phyloP scores from a whole-genome alignment of 2,113 vertebrate genomes.

The Eclectus roratus region DNA sequence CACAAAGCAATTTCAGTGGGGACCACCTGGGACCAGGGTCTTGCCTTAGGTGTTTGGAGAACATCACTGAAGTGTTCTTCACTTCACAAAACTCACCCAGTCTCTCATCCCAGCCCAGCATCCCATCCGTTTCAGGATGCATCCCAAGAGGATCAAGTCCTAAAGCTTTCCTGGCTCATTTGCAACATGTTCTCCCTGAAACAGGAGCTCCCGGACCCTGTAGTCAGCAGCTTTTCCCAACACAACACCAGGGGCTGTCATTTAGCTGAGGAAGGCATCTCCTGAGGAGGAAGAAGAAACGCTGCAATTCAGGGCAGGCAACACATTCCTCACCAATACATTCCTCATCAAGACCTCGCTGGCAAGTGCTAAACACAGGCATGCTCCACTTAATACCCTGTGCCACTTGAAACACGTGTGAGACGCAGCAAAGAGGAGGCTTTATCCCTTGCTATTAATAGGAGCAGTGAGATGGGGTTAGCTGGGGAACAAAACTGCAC shows the following conservation, averaged over 20 bases:
- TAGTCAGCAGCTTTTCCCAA: not conserved
- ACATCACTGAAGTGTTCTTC: not conserved
- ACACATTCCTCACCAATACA: not conserved
- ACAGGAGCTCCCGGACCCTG: not conserved
- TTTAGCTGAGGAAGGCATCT: not conserved
- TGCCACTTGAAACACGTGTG: fast-evolving
- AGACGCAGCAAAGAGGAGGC: not conserved
- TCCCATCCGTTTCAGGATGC: not conserved
- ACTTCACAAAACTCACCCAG: not conserved
- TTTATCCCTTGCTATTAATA: not conserved
- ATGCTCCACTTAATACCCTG: not conserved
- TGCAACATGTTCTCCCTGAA: not conserved
- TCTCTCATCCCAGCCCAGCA: not conserved
- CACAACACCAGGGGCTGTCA: not conserved
- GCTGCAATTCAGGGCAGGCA: not conserved
- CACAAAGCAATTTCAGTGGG: not conserved
- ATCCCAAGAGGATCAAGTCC: not conserved
- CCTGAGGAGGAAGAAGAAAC: not conserved
- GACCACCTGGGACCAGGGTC: not conserved
- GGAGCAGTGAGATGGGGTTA: not conserved
- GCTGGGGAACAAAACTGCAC: not conserved
- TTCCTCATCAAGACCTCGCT: not conserved
- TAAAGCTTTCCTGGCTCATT: not conserved
- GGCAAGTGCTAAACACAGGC: not conserved
- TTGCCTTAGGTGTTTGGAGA: not conserved